A percentile compares a stretch with the other conserved stretches of the same genome.
phyloP scores from a whole-genome alignment of 2,797 vertebrate species.

The Vipera latastei region DNA sequence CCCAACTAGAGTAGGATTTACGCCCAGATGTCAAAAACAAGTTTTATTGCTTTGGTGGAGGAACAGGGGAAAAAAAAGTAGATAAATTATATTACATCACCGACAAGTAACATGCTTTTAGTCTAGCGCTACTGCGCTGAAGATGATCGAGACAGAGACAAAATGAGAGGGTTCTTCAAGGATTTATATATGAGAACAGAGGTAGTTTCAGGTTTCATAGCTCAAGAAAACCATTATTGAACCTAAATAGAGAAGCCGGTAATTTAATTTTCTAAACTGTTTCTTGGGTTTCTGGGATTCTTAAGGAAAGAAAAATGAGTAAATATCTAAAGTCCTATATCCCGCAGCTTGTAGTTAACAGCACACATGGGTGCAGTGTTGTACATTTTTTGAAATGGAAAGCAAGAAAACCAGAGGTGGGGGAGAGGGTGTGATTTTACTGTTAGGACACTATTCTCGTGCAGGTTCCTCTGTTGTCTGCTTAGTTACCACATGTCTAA shows the following conservation, averaged over 20 bases:
- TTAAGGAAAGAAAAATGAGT: neutral
- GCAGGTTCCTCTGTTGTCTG: neutral
- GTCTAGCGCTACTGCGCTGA: neutral
- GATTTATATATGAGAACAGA: neutral
- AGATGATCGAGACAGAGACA: neutral
- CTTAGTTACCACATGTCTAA: neutral
- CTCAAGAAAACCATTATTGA: neutral
- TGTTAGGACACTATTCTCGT: neutral
- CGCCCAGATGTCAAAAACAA: neutral
- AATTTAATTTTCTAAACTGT: neutral
- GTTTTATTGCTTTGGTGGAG: neutral
- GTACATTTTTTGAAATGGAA: neutral
- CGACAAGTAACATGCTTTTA: conserved; percentile 14
- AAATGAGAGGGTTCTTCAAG: neutral
- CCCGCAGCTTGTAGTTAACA: neutral
- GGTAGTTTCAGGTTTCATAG: conserved; percentile 7
- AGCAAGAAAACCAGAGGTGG: neutral
- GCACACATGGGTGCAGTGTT: neutral
- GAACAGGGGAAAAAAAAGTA: neutral
- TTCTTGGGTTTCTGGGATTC: neutral
- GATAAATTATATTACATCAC: neutral
- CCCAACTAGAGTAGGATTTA: conserved; percentile 1
- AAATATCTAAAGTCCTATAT: neutral
- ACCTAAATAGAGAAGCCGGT: neutral
- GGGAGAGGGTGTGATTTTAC: neutral